Base-by-base conservation (phyloP, 2,113 vertebrate species). In the Hippocampus mohnikei region DNA sequence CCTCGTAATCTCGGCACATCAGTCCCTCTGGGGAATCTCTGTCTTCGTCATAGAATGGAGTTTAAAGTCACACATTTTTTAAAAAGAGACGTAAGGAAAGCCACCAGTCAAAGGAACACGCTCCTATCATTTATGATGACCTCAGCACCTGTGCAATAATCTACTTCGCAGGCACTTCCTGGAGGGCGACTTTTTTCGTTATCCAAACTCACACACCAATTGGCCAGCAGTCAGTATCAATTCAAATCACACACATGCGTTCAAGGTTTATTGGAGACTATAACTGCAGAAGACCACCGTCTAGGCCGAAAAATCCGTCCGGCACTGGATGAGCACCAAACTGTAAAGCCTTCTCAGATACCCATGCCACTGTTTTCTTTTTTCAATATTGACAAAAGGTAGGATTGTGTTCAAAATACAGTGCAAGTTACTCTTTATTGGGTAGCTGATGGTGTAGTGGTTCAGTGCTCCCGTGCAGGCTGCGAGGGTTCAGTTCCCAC, bases 81-180 rank as follows among this genome's bases (percentile, higher is more conserved):
- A 72, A 55, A 66, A 83, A 66, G 37, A 48, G 58, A 66, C 61
- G 29, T 72, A 75, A 62, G 56, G 65, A 70, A 83, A 80, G 44
- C 81, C 78, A 71, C 27, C 56, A 27, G 13, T 58, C 15, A 33
- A 60, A 60, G 27, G 15, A 58, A 58, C 23, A 58, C 25, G 15
- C 11, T 29, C 74, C 75, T 58, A 62, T 64, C 44, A 64, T 64
- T 64, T 64, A 64, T 64, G 62, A 65, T 65, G n/a, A 46, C n/a
- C 42, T 10, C n/a, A 65, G 62, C 60, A 78, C 62, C 73, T 84
- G 79, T 40, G 64, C 44, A 79, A 27, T 89, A 84, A 89, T 83
- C 64, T 70, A 84, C 86, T 83, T 84, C 65, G 73, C 84, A 52
- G 80, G 29, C 67, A 41, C 59, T 68, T 73, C 64, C 69, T 68